Evolutionary conservation across 1,140 invertebrate genomes (phyloP).

Genomic region (Gryllus bimaculatus): DNA sequence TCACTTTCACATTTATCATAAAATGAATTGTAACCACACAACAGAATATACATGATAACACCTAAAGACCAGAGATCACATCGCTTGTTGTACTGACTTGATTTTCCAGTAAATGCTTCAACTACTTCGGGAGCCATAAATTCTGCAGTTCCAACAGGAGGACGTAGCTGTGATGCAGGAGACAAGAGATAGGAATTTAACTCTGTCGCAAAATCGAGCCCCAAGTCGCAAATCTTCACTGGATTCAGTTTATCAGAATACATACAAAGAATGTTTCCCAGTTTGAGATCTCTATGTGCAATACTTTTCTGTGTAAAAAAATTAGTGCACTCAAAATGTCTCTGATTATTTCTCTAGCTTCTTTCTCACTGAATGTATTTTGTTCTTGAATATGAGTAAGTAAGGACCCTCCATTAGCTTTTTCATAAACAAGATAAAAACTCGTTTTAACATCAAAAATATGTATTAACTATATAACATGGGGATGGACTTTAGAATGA

Average conservation of each 20-base stretch:
- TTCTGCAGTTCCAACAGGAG: slow-evolving; percentile 92
- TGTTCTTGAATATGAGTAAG: slow-evolving; percentile 86
- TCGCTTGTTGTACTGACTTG: slow-evolving; percentile 88
- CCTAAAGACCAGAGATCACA: slow-evolving; percentile 97
- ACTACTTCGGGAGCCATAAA: slow-evolving; percentile 99
- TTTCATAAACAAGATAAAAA: slow-evolving; percentile 97
- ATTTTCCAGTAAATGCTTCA: slow-evolving; percentile 84
- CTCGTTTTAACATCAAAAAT: slow-evolving; percentile 94
- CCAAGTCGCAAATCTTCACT: slow-evolving; percentile 97
- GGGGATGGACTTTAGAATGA: slow-evolving; percentile 90
- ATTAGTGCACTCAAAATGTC: slow-evolving; percentile 90
- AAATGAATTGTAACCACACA: slow-evolving; percentile 97
- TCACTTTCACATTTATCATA: slow-evolving; percentile 83
- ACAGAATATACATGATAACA: slow-evolving; percentile 92
- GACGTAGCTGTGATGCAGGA: slow-evolving; percentile 82
- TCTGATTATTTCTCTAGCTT: slow-evolving; percentile 84
- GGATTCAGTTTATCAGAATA: slow-evolving; percentile 77
- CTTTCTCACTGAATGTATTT: slow-evolving; percentile 86
- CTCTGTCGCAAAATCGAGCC: slow-evolving; percentile 89
- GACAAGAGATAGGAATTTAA: slow-evolving; percentile 72
- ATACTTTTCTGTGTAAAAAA: slow-evolving; percentile 83
- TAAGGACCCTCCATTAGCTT: slow-evolving; percentile 86
- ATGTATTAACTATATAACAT: slow-evolving; percentile 94
- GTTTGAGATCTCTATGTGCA: slow-evolving; percentile 65
- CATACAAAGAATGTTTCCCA: slow-evolving; percentile 95